phyloP scores from a whole-genome alignment of 2,888 invertebrate genomes.

The Chironomus riparius region DNA sequence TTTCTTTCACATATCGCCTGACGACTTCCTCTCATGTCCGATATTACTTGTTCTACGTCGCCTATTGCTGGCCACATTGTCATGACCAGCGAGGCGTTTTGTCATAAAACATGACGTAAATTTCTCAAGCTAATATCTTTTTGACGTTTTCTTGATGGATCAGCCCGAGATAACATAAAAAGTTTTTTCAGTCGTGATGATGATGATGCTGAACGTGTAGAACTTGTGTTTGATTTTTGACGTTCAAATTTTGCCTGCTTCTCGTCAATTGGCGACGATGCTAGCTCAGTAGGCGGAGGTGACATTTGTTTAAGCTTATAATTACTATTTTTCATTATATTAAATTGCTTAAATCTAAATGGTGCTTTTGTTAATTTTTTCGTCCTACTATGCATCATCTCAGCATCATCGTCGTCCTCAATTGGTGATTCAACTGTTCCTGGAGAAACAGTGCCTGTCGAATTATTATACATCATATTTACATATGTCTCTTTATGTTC shows the following conservation, averaged over 20 bases:
- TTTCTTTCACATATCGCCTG: background rate
- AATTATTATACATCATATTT: conserved; percentile 8
- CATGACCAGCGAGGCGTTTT: conserved; percentile 44
- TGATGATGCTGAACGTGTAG: background rate
- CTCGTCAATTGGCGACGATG: conserved; percentile 3
- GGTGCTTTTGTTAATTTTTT: conserved; percentile 2
- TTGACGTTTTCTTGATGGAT: conserved; percentile 12
- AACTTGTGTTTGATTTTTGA: conserved; percentile 9
- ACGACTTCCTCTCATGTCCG: conserved; percentile 1
- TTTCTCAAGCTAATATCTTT: conserved; percentile 21
- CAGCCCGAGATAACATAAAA: conserved; percentile 15
- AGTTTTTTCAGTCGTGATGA: conserved; percentile 17
- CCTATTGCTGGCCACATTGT: conserved; percentile 41
- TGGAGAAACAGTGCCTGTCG: background rate
- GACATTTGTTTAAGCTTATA: background rate
- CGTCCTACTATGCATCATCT: conserved; percentile 13
- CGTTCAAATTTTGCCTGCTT: background rate
- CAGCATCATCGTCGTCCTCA: conserved; percentile 17
- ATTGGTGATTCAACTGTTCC: conserved; percentile 7
- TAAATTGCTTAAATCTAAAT: conserved; percentile 22
- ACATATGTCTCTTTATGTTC: conserved; percentile 24
- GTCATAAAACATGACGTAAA: conserved; percentile 40
- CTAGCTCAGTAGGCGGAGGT: background rate
- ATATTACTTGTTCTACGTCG: background rate
- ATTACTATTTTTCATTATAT: conserved; percentile 9